phyloP scores from a whole-genome alignment of 2,113 vertebrate genomes.

The Ascaphus truei region DNA sequence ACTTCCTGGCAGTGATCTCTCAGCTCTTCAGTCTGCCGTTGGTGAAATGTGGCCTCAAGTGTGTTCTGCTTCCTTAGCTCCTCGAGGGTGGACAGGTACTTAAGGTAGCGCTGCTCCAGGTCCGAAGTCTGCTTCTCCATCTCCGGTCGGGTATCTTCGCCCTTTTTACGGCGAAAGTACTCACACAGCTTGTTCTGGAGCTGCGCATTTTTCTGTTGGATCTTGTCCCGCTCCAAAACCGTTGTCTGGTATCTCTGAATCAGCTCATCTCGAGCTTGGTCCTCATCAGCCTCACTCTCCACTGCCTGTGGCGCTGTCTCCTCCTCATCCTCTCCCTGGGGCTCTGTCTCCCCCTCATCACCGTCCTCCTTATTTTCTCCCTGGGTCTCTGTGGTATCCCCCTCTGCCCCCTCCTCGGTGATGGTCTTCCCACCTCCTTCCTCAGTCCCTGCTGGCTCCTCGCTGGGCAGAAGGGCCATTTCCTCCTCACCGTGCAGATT shows the following conservation, averaged over 20 bases:
- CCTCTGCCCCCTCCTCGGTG: background rate
- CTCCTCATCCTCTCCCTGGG: background rate
- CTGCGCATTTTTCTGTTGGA: conserved; percentile 43
- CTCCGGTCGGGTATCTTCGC: conserved; percentile 29
- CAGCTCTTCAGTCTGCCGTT: conserved; percentile 46
- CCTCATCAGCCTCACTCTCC: background rate
- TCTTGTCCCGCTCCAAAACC: conserved; percentile 44
- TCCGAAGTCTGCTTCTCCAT: conserved; percentile 19
- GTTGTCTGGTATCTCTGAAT: conserved; percentile 47
- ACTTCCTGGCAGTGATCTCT: conserved; percentile 41
- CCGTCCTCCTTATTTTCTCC: background rate
- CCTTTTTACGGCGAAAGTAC: conserved; percentile 50
- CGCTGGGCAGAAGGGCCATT: background rate
- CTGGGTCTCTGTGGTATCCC: background rate
- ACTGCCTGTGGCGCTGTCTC: background rate
- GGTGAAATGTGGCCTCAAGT: conserved; percentile 25
- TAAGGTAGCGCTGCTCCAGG: conserved; percentile 56
- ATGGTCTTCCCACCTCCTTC: background rate
- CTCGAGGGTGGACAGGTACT: conserved; percentile 46
- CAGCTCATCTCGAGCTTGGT: conserved; percentile 25
- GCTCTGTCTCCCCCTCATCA: background rate
- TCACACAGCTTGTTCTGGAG: conserved; percentile 62
- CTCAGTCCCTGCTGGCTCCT: background rate
- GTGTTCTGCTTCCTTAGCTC: conserved; percentile 49
- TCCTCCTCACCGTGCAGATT: background rate